Evolutionary conservation across 2,797 vertebrate species (phyloP), one percentile per base, ranked within the genome.

Genomic region (Anguilla pacifica): DNA sequence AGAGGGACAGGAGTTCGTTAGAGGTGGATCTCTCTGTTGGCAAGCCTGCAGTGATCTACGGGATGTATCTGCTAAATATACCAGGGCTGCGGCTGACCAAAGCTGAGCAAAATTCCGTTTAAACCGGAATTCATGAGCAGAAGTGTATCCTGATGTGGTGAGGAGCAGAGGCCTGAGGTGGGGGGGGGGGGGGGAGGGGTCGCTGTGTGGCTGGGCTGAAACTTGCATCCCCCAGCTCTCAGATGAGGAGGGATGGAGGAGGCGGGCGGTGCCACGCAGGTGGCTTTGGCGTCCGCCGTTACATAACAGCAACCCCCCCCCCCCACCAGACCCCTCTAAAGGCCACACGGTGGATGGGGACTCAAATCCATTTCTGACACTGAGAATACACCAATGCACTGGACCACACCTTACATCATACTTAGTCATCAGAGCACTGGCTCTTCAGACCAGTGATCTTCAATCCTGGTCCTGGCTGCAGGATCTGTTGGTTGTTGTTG

Each of bases 71-170:
- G 96, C 97, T 92, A 96, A 97, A 97, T 92, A 92, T 92, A 92
- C 95, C 84, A 89, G 87, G 92, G 92, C 96, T 98, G 98, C 98
- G 98, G 98, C 99, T 99, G 96, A 96, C 95, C 96, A 97, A 93
- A 97, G 94, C 95, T 89, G 95, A 97, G 97, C 97, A 97, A 97
- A 97, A 97, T 97, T 96, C 97, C 96, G 96, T 97, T 97, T 96
- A 92, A 96, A 98, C 98, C 98, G 98, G 98, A 99, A 98, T 99
- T 97, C 96, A 96, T 97, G 96, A 96, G 94, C 95, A 97, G 97
- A 94, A 96, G 97, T 98, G 97, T 98, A 99, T 99, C 98, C 98
- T 99, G 98, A 98, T 98, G 98, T 99, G 98, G 97, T 98, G 95
- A 97, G 96, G 83, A 77, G 67, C 70, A 61, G 35, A 79, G 83